These are phyloP conservation scores for Chydorus sphaericus DNA, from an alignment of 2,888 invertebrate species.

Conservation along the genomic window DNA sequence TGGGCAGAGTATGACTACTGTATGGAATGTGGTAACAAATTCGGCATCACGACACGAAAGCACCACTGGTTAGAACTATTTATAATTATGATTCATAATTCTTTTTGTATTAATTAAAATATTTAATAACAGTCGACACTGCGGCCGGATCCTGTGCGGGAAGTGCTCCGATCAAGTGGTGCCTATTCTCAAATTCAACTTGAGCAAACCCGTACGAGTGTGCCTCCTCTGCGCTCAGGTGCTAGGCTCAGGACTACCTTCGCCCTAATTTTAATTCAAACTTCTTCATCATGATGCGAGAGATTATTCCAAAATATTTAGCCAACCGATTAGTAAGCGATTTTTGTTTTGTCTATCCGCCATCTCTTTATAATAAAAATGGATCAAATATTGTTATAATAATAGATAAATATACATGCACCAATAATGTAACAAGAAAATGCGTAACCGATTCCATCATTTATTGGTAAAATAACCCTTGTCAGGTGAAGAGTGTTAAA, in stretches of 20 bases:
- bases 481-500: too few species aligned
- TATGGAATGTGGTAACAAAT: slow-evolving; percentile 82
- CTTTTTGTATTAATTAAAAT: background rate
- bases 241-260: slow-evolving; percentile 46
- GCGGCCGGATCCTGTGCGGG: slow-evolving; percentile 80
- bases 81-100: slow-evolving; percentile 12
- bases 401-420: too few species aligned
- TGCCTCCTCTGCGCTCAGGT: slow-evolving; percentile 89
- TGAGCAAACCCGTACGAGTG: slow-evolving; percentile 82
- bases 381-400: too few species aligned
- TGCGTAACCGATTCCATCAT: too few species aligned
- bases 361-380: too few species aligned
- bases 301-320: too few species aligned
- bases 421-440: too few species aligned
- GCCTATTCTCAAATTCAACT: slow-evolving; percentile 85
- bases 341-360: too few species aligned
- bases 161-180: slow-evolving; percentile 88
- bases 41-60: slow-evolving; percentile 80
- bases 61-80: slow-evolving; percentile 87
- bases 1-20: slow-evolving; percentile 91
- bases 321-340: too few species aligned
- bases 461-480: too few species aligned
- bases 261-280: too few species aligned
- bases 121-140: slow-evolving; percentile 59
- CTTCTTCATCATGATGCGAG: too few species aligned